These are phyloP conservation scores for Podabrus alpinus DNA, from an alignment of 2,888 invertebrate species.

Conservation along the genomic window DNA sequence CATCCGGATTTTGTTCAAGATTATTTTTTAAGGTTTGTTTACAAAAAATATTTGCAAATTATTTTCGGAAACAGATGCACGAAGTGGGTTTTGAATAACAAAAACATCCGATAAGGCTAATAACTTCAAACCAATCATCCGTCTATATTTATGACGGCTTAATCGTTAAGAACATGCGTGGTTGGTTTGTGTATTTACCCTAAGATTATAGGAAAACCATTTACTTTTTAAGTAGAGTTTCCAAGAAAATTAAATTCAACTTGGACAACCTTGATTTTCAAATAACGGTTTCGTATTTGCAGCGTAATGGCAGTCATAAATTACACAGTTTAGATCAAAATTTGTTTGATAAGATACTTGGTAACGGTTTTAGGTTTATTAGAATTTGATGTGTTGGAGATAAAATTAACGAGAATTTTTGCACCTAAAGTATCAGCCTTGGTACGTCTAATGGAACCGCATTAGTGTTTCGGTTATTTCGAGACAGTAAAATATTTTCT, in stretches of 20 bases:
- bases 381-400: not conserved
- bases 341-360: not conserved
- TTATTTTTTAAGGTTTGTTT: constrained; percentile 84
- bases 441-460: not conserved
- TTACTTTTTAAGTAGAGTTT: not conserved
- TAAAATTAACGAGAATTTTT: not conserved
- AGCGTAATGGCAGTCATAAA: not conserved
- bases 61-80: not conserved
- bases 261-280: not conserved
- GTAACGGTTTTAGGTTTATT: not conserved
- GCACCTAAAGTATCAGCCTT: not conserved
- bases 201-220: not conserved
- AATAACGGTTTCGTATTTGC: not conserved
- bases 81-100: not conserved
- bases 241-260: not conserved
- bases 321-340: not conserved
- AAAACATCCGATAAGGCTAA: not conserved
- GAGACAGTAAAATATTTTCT: not conserved
- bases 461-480: not conserved
- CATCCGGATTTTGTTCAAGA: constrained; percentile 95
- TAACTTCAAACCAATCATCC: not conserved
- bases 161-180: not conserved
- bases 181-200: not conserved
- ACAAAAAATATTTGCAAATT: not conserved
- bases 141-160: not conserved